Base-by-base conservation (phyloP, 2,797 vertebrate genomes). In the Neoniphon sammara region DNA sequence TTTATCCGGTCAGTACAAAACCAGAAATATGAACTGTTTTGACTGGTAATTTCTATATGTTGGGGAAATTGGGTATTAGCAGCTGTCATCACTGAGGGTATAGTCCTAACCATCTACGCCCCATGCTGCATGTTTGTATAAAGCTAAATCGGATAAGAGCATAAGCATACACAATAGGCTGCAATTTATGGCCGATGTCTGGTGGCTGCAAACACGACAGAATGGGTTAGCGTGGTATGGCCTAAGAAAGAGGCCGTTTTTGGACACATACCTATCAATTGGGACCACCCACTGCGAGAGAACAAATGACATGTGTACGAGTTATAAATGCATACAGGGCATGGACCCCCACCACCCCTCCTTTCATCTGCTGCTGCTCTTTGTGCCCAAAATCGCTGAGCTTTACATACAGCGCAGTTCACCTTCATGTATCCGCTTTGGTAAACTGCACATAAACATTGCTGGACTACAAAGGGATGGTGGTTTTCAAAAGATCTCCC, bases 361-460 rank as follows among this genome's bases (percentile, higher is more conserved):
- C 31, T 83, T 86, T 87, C 85, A 80, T 84, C 53, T 76, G 86
- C 75, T 78, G 67, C 81, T 78, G 67, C 81, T 92, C 93, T 94
- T 94, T 93, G 93, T 93, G 89, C 69, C 75, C 75, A 85, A 90
- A 92, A 93, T 65, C 82, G 92, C 93, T 93, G 93, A 94, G 91
- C 90, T 82, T 49, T 27, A 82, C 82, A 75, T 61, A 75, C 77
- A 80, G 58, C 49, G 64, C 78, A 65, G 75, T 81, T 81, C 61
- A 78, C 81, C 81, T 81, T 67, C 81, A 86, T 72, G 73, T 89
- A 80, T 85, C 82, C 78, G 78, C 62, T 68, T 84, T 44, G 55
- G 66, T 50, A 68, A 44, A 59, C 68, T 82, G 27, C 65, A 76
- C 47, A 83, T 75, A 78, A 76, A 88, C 34, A 62, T n/a, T 61